Evolutionary conservation across 1,140 invertebrate genomes (phyloP), one percentile per base, ranked within the genome.

Genomic region (Marisa cornuarietis): DNA sequence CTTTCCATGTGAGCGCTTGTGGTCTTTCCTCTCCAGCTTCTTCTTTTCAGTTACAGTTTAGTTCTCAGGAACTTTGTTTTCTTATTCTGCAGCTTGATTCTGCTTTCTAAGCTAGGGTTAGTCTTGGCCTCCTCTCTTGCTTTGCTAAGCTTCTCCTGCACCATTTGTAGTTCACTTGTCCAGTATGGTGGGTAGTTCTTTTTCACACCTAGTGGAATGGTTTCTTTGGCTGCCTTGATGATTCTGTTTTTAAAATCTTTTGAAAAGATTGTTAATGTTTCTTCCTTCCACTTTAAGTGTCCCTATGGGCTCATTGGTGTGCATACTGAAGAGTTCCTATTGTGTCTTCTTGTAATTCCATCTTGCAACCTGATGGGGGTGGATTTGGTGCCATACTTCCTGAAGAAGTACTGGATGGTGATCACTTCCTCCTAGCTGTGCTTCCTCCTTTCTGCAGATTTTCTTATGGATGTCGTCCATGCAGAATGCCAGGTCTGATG

Each of bases 151-250:
- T 20, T 24, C 20, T 74, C 51, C 3, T 79, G 42, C 1, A 24
- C 13, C 7, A 49, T 22, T 49, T 69, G 54, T 14, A 76, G 61
- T 65, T 74, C 63, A 24, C 63, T 7, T 13, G 16, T 76, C 79
- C 72, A 80, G 79, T 66, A 80, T n/a, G 66, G 63, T 7, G 22
- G 65, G 72, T 75, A 80, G 51, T 75, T 63, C 31, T 75, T 80
- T 24, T 72, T 80, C 54, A 31, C 52, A 14, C 71, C 71, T 66
- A 7, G 0, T n/a, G 71, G 71, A 22, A 80, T 80, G 18, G 79
- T 26, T 51, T 80, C 63, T 22, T 65, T 13, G 14, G 79, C 71
- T 42, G 71, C 71, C 61, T 66, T 69, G 7, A 80, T 42, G 31
- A 42, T 42, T 42, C 31, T 51, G 63, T 80, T n/a, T 31, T 74